Base-by-base conservation (phyloP, 2,888 invertebrate species). In the Meganola albula region DNA sequence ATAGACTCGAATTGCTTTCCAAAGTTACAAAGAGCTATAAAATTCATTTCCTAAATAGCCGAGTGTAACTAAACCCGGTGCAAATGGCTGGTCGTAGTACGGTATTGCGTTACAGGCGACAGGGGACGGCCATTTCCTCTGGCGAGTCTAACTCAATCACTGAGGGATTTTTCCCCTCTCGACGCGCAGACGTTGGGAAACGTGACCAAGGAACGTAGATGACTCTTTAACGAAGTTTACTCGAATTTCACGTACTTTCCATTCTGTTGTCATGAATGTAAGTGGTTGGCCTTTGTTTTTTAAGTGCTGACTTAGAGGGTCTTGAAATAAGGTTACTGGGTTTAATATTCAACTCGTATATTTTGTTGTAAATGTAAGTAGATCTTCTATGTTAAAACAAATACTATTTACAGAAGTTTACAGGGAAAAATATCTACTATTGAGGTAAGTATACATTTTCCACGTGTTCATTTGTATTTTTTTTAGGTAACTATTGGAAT, bases 101-200 rank as follows among this genome's bases (percentile, higher is more conserved):
- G 64, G 72, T 74, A 73, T 78, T 65, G 66, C 64, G 70, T 82
- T 77, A 74, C 78, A 69, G 64, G 56, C 67, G 75, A 73, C 73
- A 72, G 58, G 63, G 68, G 63, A 64, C 68, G 63, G 66, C 77
- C 74, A 75, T 78, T 74, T 71, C 63, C 66, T 43, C 27, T 43
- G 38, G 57, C 61, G 68, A 65, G 72, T n/a, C 66, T 79, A 82
- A 82, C 78, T 76, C 73, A 77, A 82, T 83, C 78, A 78, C 63
- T 52, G 53, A 59, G 56, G 63, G 67, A 73, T 75, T 78, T 78
- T 77, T 71, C 68, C 66, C 63, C 61, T 59, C 41, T 34, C 32
- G 40, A 48, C 43, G 20, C 20, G 4, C 8, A n/a, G 53, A 48
- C 58, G 40, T 41, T 41, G 33, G 35, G 41, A 43, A 46, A 68